These are phyloP conservation scores for Notothenia coriiceps DNA, from an alignment of 2,113 vertebrate species.

Conservation along the genomic window DNA sequence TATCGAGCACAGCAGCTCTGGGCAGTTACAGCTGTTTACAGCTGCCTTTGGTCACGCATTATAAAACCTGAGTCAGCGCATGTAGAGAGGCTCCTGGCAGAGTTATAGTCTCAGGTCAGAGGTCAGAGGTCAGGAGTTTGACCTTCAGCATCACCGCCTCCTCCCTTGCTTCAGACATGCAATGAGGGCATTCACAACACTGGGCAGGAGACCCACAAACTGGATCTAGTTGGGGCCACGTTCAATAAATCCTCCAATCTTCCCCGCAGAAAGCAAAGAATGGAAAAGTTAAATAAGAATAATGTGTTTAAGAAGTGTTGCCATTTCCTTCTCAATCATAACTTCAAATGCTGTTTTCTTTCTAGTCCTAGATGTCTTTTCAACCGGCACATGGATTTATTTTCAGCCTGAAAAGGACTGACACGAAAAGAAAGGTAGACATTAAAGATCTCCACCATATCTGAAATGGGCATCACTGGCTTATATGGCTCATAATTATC, in stretches of 20 bases:
- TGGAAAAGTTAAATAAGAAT: background rate
- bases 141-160: slow-evolving; percentile 16
- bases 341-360: background rate
- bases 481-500: background rate
- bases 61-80: slow-evolving; percentile 52
- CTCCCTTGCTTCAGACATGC: background rate
- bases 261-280: background rate
- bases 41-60: slow-evolving; percentile 48
- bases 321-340: background rate
- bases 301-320: background rate
- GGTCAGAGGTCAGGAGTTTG: slow-evolving; percentile 52
- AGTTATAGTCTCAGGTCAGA: slow-evolving; percentile 61
- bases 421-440: background rate
- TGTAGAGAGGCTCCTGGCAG: slow-evolving; percentile 42
- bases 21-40: slow-evolving; percentile 13
- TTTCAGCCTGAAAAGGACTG: background rate
- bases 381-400: too few relatives aligned
- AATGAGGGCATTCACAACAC: slow-evolving; percentile 4
- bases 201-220: slow-evolving; percentile 9
- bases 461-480: background rate
- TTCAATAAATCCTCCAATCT: background rate
- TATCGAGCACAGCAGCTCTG: slow-evolving; percentile 19
- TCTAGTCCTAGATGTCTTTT: background rate
- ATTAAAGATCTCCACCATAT: background rate
- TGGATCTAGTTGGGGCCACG: background rate